These are phyloP conservation scores for Pseudococcus jackbeardsleyi DNA, from an alignment of 2,888 invertebrate species.

Conservation along the genomic window DNA sequence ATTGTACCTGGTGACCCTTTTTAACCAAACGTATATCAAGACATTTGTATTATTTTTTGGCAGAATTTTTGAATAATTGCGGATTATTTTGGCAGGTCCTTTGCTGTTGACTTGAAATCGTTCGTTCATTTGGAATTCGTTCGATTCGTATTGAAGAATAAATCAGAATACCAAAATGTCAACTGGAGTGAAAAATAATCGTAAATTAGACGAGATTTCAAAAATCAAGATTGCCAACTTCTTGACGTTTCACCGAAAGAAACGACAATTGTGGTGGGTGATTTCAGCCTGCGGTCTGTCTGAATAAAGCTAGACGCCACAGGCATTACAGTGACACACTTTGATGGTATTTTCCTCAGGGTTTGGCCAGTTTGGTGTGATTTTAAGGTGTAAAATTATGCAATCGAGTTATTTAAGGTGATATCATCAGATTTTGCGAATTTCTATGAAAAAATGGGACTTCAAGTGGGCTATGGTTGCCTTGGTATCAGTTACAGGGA, in stretches of 20 bases:
- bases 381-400: too few species aligned
- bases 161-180: neutral
- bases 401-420: too few species aligned
- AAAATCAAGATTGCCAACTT: neutral
- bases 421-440: too few species aligned
- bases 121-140: neutral
- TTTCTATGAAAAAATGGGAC: too few species aligned
- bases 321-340: neutral
- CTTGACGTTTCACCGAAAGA: neutral
- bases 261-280: neutral
- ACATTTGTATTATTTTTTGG: neutral
- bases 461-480: too few species aligned
- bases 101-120: too few species aligned
- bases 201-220: neutral
- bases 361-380: neutral
- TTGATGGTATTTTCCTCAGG: neutral
- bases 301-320: neutral
- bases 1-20: slow-evolving; percentile 29
- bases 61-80: neutral
- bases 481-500: too few species aligned
- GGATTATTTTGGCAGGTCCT: neutral
- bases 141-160: neutral
- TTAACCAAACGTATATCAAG: neutral
- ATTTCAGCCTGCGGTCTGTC: neutral
- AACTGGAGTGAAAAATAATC: neutral